A percentile compares a stretch with the other conserved stretches of the same genome.
These are phyloP conservation scores for Ceratosolen fusciceps DNA, from an alignment of 1,140 invertebrate species.

Conservation along the genomic window DNA sequence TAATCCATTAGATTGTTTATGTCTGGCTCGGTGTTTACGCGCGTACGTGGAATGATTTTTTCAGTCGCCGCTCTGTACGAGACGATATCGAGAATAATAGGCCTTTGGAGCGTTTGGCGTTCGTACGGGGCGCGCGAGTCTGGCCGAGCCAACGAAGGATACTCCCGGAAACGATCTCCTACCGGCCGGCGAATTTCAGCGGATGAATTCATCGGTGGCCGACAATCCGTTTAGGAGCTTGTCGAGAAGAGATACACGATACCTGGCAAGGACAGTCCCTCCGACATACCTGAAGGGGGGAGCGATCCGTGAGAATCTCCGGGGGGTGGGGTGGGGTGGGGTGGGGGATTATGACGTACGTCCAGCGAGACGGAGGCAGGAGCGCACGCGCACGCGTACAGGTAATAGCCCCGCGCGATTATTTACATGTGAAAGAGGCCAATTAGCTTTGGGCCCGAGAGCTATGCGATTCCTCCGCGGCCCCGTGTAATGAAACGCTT, in stretches of 20 bases:
- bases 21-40: background rate
- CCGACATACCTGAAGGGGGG: no score
- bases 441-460: conserved; percentile 59
- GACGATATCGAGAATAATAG: no score
- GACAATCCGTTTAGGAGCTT: no score
- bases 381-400: conserved; percentile 18
- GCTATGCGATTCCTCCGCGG: background rate
- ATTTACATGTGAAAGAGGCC: conserved; percentile 49
- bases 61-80: background rate
- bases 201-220: no score
- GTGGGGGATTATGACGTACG: conserved; percentile 46
- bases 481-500: conserved; percentile 19
- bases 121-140: no score
- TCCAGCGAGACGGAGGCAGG: conserved; percentile 27
- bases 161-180: background rate
- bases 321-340: no score
- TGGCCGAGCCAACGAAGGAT: background rate
- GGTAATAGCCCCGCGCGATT: background rate
- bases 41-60: background rate
- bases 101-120: no score
- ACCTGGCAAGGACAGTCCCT: no score
- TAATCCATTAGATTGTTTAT: background rate
- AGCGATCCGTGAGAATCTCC: conserved; percentile 15
- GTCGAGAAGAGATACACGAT: no score
- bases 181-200: background rate